Percentiles rank a stretch among this genome's conserved stretches.
phyloP scores from a whole-genome alignment of 2,888 invertebrate species.

The Protophormia terraenovae region DNA sequence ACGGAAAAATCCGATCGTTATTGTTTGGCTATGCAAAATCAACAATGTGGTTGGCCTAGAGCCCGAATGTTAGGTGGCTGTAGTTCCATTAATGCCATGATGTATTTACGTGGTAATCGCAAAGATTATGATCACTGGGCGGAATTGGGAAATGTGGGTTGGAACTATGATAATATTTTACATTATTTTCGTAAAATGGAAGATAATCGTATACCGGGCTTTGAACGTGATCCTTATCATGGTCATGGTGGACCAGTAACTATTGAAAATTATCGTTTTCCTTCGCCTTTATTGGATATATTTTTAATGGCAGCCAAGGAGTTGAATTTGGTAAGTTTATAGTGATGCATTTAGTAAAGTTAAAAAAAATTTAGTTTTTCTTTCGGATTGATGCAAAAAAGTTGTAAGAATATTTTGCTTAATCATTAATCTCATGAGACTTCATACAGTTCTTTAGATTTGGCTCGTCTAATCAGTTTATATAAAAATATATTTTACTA shows the following conservation, averaged over 20 bases:
- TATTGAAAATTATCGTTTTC: slow-evolving; percentile 87
- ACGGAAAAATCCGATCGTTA: slow-evolving; percentile 87
- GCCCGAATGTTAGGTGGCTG: slow-evolving; percentile 91
- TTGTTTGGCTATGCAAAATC: slow-evolving; percentile 86
- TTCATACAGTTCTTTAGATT: no score
- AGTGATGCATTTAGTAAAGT: no score
- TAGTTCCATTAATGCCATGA: slow-evolving; percentile 94
- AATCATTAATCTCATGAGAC: no score
- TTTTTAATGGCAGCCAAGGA: slow-evolving; percentile 88
- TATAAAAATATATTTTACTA: no score
- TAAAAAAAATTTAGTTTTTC: no score
- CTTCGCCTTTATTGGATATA: slow-evolving; percentile 86
- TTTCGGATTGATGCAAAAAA: no score
- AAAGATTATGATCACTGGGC: slow-evolving; percentile 94
- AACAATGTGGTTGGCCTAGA: slow-evolving; percentile 88
- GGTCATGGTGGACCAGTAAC: slow-evolving; percentile 87
- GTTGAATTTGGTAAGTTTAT: slow-evolving; percentile 82
- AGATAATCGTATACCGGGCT: slow-evolving; percentile 86
- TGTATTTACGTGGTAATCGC: slow-evolving; percentile 92
- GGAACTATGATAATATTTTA: slow-evolving; percentile 89
- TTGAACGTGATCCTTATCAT: slow-evolving; percentile 84
- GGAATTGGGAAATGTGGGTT: slow-evolving; percentile 87
- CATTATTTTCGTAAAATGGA: slow-evolving; percentile 91
- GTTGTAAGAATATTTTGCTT: no score
- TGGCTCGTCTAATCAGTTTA: no score